phyloP scores from a whole-genome alignment of 2,888 invertebrate genomes.

The Anthophora plumipes region DNA sequence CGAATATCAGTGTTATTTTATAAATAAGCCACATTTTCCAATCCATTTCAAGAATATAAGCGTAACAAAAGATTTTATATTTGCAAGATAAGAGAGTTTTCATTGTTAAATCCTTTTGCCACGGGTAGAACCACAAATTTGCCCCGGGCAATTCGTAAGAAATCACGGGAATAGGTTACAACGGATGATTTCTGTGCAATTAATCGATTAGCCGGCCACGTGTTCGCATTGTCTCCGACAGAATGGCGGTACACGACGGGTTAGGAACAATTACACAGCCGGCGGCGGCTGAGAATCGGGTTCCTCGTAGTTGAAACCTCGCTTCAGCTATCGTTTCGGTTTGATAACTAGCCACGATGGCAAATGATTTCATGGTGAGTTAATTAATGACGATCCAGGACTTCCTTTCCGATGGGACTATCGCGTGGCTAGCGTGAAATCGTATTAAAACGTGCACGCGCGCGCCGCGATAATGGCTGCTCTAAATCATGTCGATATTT shows the following conservation, averaged over 20 bases:
- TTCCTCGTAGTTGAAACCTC: neutral
- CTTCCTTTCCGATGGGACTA: conserved; percentile 6
- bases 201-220: conserved; percentile 16
- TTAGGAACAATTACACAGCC: conserved; percentile 16
- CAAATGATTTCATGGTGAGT: conserved; percentile 33
- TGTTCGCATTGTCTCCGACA: conserved; percentile 6
- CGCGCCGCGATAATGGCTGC: neutral
- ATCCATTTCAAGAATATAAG: too few relatives aligned
- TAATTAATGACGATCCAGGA: conserved; percentile 35
- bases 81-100: too few relatives aligned
- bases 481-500: conserved; percentile 25
- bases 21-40: too few relatives aligned
- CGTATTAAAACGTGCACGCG: conserved; percentile 31
- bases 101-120: too few relatives aligned
- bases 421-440: conserved; percentile 22
- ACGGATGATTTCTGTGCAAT: neutral
- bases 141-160: too few relatives aligned
- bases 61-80: too few relatives aligned
- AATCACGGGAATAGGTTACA: too few relatives aligned
- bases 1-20: too few relatives aligned
- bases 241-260: neutral
- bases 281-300: conserved; percentile 16
- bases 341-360: conserved; percentile 3
- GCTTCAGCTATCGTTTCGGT: neutral
- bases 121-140: too few relatives aligned